Evolutionary conservation across 2,113 vertebrate genomes (phyloP).

Genomic region (Bubalus kerabau): DNA sequence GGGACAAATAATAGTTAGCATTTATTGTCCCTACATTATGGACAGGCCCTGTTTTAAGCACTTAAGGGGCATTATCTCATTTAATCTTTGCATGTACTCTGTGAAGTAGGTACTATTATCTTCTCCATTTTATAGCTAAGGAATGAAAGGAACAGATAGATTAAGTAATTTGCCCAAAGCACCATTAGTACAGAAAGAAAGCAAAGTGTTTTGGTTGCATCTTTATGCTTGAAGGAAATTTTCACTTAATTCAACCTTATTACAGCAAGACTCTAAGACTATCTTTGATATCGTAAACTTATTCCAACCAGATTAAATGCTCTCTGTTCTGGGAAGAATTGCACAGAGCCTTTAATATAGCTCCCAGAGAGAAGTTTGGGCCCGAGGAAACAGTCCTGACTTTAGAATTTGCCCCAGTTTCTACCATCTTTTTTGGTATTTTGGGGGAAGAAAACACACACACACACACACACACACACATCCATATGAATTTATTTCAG

Average conservation of each 20-base stretch:
- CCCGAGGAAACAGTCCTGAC: neutral
- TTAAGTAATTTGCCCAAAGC: slow-evolving; percentile 13
- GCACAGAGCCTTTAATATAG: neutral
- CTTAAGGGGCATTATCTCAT: neutral
- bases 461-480: neutral
- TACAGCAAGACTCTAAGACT: slow-evolving; percentile 15
- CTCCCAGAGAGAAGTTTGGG: neutral
- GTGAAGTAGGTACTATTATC: neutral
- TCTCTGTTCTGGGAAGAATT: neutral
- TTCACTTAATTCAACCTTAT: slow-evolving; percentile 44
- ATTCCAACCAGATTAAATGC: neutral
- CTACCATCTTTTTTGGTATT: neutral
- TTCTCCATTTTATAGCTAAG: neutral
- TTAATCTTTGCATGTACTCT: neutral
- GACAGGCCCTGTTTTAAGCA: neutral
- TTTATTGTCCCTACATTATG: neutral
- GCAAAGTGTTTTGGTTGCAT: slow-evolving; percentile 26
- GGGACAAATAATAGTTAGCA: neutral
- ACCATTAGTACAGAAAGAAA: neutral
- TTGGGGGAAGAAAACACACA: neutral
- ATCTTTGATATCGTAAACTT: slow-evolving; percentile 31
- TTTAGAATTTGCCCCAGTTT: neutral
- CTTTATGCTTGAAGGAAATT: slow-evolving; percentile 24
- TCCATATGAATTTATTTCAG: neutral
- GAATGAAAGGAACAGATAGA: neutral